Conservation (phyloP, 2,888 invertebrate genomes). For the Xanthorhoe spadicearia region DNA sequence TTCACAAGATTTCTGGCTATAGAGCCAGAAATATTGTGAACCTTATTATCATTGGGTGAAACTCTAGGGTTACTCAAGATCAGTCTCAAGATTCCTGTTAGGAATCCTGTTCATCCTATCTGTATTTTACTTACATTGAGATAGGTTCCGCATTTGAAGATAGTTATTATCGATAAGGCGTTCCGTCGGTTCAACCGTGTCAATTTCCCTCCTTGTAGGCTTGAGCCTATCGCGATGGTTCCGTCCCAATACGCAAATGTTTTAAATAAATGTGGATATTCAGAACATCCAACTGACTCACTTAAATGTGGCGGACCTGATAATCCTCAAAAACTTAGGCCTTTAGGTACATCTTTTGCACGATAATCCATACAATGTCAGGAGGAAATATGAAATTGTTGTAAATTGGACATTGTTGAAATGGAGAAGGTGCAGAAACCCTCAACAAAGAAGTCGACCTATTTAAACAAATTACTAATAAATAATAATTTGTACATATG, state of each 20-base stretch:
- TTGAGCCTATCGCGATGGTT: constrained; percentile 44
- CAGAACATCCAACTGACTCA: background rate
- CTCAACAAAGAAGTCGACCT: no score
- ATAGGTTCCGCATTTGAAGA: constrained; percentile 39
- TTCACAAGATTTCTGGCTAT: background rate
- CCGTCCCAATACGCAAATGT: constrained; percentile 33
- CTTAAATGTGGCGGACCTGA: background rate
- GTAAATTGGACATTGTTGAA: no score
- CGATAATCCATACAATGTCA: no score
- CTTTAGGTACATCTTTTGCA: no score
- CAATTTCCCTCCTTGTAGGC: constrained; percentile 41
- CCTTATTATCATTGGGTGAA: no score
- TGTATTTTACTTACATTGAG: constrained; percentile 24
- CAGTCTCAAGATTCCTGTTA: constrained; percentile 23
- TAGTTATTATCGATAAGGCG: constrained; percentile 46
- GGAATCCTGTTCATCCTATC: constrained; percentile 8
- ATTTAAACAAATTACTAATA: no score
- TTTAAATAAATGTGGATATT: constrained; percentile 16
- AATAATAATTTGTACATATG: no score
- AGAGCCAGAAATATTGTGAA: no score
- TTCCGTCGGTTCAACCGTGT: constrained; percentile 36
- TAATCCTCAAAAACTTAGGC: no score
- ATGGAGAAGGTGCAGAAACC: no score
- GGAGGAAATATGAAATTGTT: no score
- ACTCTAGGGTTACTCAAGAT: constrained; percentile 4